These are phyloP conservation scores for Orgyia antiqua DNA, from an alignment of 2,888 invertebrate genomes.

Conservation along the genomic window DNA sequence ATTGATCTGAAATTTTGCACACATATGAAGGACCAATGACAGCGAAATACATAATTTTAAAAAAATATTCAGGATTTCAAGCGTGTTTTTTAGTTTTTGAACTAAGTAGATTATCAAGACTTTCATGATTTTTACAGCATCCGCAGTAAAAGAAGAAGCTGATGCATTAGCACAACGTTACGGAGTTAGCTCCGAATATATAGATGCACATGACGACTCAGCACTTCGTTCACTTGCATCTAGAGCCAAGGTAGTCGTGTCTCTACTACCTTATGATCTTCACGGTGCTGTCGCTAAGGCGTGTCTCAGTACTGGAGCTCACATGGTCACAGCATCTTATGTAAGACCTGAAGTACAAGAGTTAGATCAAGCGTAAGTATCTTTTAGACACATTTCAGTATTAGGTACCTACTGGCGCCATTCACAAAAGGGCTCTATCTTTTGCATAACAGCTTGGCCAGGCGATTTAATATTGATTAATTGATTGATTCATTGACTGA, in stretches of 20 bases:
- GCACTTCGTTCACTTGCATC: constrained; percentile 85
- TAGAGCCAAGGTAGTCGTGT: constrained; percentile 87
- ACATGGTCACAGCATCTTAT: constrained; percentile 98
- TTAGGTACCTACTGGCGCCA: too few species aligned
- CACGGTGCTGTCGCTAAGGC: constrained; percentile 92
- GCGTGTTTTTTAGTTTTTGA: too few species aligned
- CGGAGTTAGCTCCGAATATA: constrained; percentile 87
- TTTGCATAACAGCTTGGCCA: too few species aligned
- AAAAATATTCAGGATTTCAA: too few species aligned
- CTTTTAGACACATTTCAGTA: too few species aligned
- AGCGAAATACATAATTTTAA: too few species aligned
- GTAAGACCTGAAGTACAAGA: constrained; percentile 89
- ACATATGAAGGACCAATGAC: too few species aligned
- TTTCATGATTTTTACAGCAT: constrained; percentile 67
- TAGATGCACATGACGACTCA: constrained; percentile 88
- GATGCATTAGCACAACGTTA: constrained; percentile 88
- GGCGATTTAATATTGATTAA: too few species aligned
- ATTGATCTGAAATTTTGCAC: too few species aligned
- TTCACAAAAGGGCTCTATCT: too few species aligned
- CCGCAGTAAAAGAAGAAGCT: constrained; percentile 91
- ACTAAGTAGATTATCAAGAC: too few species aligned
- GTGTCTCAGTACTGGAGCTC: constrained; percentile 90
- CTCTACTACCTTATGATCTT: constrained; percentile 93
- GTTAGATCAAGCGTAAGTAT: constrained; percentile 85
- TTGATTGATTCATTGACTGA: too few species aligned